Conservation (phyloP, 2,888 invertebrate genomes). For the Calameuta idolon region DNA sequence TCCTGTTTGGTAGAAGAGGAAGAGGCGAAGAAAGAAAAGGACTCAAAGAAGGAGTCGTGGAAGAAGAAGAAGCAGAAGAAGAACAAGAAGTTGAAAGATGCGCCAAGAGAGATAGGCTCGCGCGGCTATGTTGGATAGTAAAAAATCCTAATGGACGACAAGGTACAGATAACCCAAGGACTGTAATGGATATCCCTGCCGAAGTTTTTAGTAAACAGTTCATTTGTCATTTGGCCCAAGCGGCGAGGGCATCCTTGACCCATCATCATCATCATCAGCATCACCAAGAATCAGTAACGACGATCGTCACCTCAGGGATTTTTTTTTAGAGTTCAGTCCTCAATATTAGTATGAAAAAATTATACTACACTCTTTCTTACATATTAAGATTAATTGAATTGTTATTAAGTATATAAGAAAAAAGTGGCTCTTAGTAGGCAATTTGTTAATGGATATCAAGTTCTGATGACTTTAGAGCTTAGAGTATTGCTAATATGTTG, state of each 20-base stretch:
- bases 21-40: background rate
- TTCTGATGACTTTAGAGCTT: background rate
- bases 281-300: background rate
- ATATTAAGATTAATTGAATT: background rate
- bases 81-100: slow-evolving; percentile 32
- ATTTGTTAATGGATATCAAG: background rate
- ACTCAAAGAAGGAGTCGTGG: background rate
- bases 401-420: background rate
- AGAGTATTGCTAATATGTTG: background rate
- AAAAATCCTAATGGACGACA: slow-evolving; percentile 52
- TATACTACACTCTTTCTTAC: background rate
- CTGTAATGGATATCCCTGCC: slow-evolving; percentile 49
- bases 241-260: slow-evolving; percentile 2
- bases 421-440: background rate
- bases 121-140: slow-evolving; percentile 42
- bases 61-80: slow-evolving; percentile 2
- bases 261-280: background rate
- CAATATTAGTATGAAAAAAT: too few relatives aligned
- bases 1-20: slow-evolving; percentile 2
- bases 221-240: slow-evolving; percentile 51
- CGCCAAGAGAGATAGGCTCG: slow-evolving; percentile 36
- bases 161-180: slow-evolving; percentile 35
- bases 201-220: slow-evolving; percentile 54
- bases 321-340: background rate
- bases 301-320: background rate